Conservation (phyloP, 2,797 vertebrate genomes). For the Emys orbicularis region DNA sequence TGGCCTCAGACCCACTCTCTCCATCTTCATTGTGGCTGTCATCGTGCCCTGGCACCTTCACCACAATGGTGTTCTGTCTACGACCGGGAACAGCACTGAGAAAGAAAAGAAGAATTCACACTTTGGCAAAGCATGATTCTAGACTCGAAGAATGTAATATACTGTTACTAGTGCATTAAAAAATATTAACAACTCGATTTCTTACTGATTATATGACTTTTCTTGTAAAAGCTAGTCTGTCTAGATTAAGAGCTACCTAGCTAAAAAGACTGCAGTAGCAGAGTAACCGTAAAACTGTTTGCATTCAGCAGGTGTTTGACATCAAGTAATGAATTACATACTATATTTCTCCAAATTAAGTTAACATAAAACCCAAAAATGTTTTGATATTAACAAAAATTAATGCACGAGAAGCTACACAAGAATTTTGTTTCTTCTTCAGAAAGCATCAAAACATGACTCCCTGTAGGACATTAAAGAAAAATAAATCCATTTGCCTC, state of each 20-base stretch:
- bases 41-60: constrained; percentile 94
- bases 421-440: neutral
- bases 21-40: constrained; percentile 95
- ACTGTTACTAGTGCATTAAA: neutral
- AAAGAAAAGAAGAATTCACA: constrained; percentile 19
- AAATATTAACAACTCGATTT: neutral
- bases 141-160: rapidly evolving
- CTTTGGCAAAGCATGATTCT: neutral
- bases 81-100: constrained; percentile 89
- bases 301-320: neutral
- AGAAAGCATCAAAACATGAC: neutral
- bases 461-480: neutral
- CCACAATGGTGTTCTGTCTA: constrained; percentile 97
- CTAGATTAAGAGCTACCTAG: neutral
- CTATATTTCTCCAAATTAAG: neutral
- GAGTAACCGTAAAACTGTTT: neutral
- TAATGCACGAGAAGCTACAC: neutral
- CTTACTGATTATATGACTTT: neutral
- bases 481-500: neutral
- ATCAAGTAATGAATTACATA: neutral
- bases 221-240: neutral
- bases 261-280: rapidly evolving
- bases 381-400: neutral
- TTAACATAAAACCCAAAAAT: neutral
- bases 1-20: constrained; percentile 97